These are phyloP conservation scores for Actinia tenebrosa DNA, from an alignment of 64 coral and sea anemone genomes.

Conservation along the genomic window DNA sequence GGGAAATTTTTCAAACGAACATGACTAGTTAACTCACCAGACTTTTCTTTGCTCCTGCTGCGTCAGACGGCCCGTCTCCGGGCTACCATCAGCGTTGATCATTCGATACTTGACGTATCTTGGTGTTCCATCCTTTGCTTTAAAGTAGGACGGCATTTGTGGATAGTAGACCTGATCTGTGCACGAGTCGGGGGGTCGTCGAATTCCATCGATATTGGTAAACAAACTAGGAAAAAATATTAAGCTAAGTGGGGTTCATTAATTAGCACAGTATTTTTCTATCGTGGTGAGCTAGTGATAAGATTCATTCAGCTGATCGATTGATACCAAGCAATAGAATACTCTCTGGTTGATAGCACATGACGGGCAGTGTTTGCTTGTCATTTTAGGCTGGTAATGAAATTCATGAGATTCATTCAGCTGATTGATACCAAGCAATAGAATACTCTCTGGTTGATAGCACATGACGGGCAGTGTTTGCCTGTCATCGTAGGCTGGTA, in stretches of 20 bases:
- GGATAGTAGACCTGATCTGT: slow-evolving; percentile 72
- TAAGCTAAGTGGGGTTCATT: too few relatives aligned
- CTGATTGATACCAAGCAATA: too few relatives aligned
- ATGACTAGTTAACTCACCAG: slow-evolving; percentile 36
- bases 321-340: neutral
- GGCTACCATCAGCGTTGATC: slow-evolving; percentile 42
- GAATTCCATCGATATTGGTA: slow-evolving; percentile 61
- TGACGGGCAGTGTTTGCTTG: too few relatives aligned
- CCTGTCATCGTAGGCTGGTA: too few relatives aligned
- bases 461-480: too few relatives aligned
- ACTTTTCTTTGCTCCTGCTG: slow-evolving; percentile 65
- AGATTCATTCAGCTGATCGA: neutral
- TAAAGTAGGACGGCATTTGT: slow-evolving; percentile 49
- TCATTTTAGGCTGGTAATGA: too few relatives aligned
- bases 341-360: too few relatives aligned
- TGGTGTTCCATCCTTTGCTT: slow-evolving; percentile 42
- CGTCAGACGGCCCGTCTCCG: slow-evolving; percentile 66
- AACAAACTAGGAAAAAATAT: slow-evolving; percentile 2
- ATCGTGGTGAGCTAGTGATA: neutral
- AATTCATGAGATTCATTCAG: too few relatives aligned
- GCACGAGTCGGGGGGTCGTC: slow-evolving; percentile 61
- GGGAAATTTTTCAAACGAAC: too few relatives aligned
- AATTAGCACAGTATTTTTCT: neutral
- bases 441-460: too few relatives aligned
- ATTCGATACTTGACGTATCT: slow-evolving; percentile 73